Evolutionary conservation across 2,113 vertebrate species (phyloP), one percentile per base, ranked within the genome.

Genomic region (Limanda limanda): DNA sequence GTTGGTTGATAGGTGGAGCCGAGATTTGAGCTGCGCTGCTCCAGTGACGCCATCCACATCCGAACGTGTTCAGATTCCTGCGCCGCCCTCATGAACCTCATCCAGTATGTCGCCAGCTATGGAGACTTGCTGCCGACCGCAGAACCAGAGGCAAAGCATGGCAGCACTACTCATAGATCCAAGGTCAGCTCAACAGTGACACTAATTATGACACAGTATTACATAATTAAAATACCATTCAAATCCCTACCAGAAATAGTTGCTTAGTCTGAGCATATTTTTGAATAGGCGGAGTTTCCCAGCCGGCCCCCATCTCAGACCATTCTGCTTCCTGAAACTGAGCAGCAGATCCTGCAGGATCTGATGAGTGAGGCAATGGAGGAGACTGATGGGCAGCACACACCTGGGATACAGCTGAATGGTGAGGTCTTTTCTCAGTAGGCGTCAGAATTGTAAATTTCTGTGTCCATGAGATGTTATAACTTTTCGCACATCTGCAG

Each of bases 361-460:
- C 92, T 99, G 85, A 99, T 99, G 98, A 98, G 96, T 70, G 98
- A 99, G 27, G 97, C 97, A 0, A 99, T 99, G 98, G 97, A 99
- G 86, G 98, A 99, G 84, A 94, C 93, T 1, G 98, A 99, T 37
- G 82, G 72, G 13, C 94, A 95, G 31, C 95, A 95, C 3, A 60
- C 88, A 24, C 56, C 87, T 13, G 83, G 85, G 0, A 60, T 90
- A 0, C 78, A 96, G 59, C 88, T 94, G 40, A 96, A 97, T 20
- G 97, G 97, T 98, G 81, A 87, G 85, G 66, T 52, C 56, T 60
- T 52, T 2, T 0, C 23, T 66, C 24, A 11, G 2, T 1, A 42
- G 37, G 12, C 1, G 37, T 59, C 35, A 0, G 68, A 15, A 13
- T 7, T 45, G n/a, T 21, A 51, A 11, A 13, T 73, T 1, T 7